Evolutionary conservation across 2,113 vertebrate genomes (phyloP), one percentile per base, ranked within the genome.

Genomic region (Archocentrus centrarchus): DNA sequence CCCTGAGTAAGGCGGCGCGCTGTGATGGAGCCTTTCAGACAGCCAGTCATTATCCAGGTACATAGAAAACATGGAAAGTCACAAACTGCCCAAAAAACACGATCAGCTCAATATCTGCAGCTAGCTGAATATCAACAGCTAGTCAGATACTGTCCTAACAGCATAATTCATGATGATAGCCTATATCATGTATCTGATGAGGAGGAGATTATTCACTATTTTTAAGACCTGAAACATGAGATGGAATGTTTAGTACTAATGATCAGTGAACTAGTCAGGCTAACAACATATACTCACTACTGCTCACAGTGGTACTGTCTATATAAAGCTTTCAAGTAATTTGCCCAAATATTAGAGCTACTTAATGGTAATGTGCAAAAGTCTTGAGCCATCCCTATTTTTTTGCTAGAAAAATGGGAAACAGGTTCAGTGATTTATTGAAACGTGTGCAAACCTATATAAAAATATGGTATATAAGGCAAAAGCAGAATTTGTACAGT

Each of bases 21-120:
- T 66, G 39, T 84, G 79, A 76, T 78, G 66, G 86, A 79, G 77
- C 22, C 41, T 79, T 83, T 76, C 55, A 85, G 35, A 79, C 66
- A 79, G 55, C 44, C 63, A 0, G 58, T 61, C 59, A 77, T 80
- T 84, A 80, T 77, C 62, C 68, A 77, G 60, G 39, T 47, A 41
- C 78, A 75, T 27, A 79, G 39, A 39, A 37, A 8, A 37, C 35
- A 8, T 35, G 60, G 27, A 77, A 44, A 70, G 1, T 39, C 44
- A 20, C 44, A 59, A 15, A 66, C 32, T 59, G 32, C 5, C 22
- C 80, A 59, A 41, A 79, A 41, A 27, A 27, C 63, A 68, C 11
- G 2, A 53, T 20, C 13, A 30, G 20, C 9, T 80, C 7, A 41
- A 81, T 53, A 32, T 66, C 15, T 5, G 1, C 10, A 14, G 50